Evolutionary conservation across 2,113 vertebrate species (phyloP).

Genomic region (Pimephales promelas): DNA sequence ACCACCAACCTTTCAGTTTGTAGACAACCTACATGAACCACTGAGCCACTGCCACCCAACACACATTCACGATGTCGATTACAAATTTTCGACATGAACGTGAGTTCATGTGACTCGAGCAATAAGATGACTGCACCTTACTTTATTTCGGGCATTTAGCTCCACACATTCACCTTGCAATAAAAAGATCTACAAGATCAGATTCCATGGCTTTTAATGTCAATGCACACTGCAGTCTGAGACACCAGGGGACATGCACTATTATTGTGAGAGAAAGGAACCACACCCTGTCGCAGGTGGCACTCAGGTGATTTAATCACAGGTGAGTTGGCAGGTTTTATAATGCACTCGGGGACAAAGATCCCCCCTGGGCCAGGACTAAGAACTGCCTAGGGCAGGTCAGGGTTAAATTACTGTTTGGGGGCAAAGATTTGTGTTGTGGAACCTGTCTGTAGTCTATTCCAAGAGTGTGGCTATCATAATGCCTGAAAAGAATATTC

Average conservation of each 20-base stretch:
- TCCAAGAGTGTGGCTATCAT: not conserved
- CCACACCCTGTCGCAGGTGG: slow-evolving; percentile 37
- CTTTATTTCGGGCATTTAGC: slow-evolving; percentile 4
- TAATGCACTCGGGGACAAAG: slow-evolving; percentile 19
- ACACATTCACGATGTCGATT: not conserved
- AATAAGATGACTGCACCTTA: not conserved
- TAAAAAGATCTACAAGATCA: slow-evolving; percentile 11
- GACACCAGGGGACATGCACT: not conserved
- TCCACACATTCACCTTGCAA: not conserved
- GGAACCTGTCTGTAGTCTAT: not conserved
- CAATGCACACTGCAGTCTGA: slow-evolving; percentile 4
- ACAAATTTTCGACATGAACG: not conserved
- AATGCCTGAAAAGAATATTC: slow-evolving; percentile 15
- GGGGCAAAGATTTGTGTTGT: not conserved
- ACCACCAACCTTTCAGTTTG: too few relatives aligned
- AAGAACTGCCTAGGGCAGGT: slow-evolving; percentile 1
- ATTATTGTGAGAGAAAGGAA: slow-evolving; percentile 41
- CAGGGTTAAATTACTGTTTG: not conserved
- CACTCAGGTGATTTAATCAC: slow-evolving; percentile 30
- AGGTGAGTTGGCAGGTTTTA: slow-evolving; percentile 10
- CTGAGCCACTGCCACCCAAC: not conserved
- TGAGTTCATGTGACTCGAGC: not conserved
- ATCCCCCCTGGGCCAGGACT: not conserved
- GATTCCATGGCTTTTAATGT: slow-evolving; percentile 35
- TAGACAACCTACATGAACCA: too few relatives aligned